Evolutionary conservation across 2,797 vertebrate genomes (phyloP), one percentile per base, ranked within the genome.

Genomic region (Spinus pinus): DNA sequence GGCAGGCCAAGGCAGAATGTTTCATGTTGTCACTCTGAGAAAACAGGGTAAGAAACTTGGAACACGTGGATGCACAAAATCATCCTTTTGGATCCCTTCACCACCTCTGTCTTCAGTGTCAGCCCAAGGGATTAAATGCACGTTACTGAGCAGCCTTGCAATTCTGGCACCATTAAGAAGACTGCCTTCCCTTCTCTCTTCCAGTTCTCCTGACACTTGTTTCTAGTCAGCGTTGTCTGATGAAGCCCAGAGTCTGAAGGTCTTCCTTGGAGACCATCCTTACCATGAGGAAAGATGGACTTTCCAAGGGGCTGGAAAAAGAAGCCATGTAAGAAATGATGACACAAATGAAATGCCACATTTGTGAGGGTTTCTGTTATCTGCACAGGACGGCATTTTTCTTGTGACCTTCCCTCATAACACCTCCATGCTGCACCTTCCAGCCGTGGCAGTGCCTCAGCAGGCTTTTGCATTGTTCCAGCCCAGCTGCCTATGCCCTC

Each of bases 341-440:
- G 31, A 33, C 54, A 7, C 20, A 14, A 20, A 54, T 80, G 58
- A 6, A 50, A 81, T 22, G 8, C 20, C 35, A 31, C 2, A 2
- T 62, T 47, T 70, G 19, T 47, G 31, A 80, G 51, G 14, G n/a
- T 21, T 62, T 75, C 16, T 72, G 5, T 58, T 73, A 4, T 30
- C 60, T 42, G 42, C 65, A 46, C 14, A 60, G 47, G 37, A 42
- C 5, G 12, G 4, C 10, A 17, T 62, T 71, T 77, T 53, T 21
- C 24, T 28, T 42, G 22, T 49, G n/a, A 78, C 30, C 15, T 75
- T 62, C 28, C n/a, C 53, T 61, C 2, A 5, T 24, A 72, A 51
- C 20, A n/a, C 10, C 46, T 79, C 46, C 0, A 0, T 9, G 10
- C 17, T 7, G 14, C 30, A 35, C 44, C 22, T 66, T 72, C 66